phyloP scores from a whole-genome alignment of 2,797 vertebrate genomes.

The Hydrophis major region DNA sequence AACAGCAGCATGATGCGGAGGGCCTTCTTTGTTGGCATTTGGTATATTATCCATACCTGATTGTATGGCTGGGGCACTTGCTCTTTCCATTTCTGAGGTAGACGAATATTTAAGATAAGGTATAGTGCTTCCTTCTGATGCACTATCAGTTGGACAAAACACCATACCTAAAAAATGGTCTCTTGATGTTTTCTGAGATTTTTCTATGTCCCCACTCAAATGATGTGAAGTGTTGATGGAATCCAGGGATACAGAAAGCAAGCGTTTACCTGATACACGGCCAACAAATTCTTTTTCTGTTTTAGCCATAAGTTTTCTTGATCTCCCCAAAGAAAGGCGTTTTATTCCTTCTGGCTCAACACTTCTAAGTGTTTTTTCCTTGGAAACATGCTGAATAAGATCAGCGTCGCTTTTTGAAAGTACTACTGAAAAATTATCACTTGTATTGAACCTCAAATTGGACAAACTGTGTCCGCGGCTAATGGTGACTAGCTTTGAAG shows the following conservation, averaged over 20 bases:
- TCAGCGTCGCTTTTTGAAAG: conserved; percentile 59
- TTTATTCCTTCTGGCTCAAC: conserved; percentile 68
- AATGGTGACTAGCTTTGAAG: conserved; percentile 44
- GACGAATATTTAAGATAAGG: conserved; percentile 73
- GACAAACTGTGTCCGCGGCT: conserved; percentile 62
- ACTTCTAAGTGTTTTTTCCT: conserved; percentile 65
- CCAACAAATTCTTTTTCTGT: conserved; percentile 57
- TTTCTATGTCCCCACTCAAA: conserved; percentile 48
- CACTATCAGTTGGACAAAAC: conserved; percentile 69
- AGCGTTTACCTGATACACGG: conserved; percentile 67
- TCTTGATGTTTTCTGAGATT: conserved; percentile 37
- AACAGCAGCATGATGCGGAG: conserved; percentile 58
- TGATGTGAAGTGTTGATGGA: conserved; percentile 68
- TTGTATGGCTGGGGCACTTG: conserved; percentile 54
- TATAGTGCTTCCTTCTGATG: conserved; percentile 79
- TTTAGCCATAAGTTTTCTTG: conserved; percentile 56
- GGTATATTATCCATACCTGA: conserved; percentile 16
- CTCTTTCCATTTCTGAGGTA: conserved; percentile 75
- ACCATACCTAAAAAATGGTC: conserved; percentile 69
- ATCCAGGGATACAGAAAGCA: conserved; percentile 72
- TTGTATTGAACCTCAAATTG: conserved; percentile 61
- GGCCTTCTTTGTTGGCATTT: conserved; percentile 65
- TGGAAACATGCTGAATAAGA: conserved; percentile 53
- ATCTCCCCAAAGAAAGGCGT: conserved; percentile 69
- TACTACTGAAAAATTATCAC: conserved; percentile 58